Percentiles rank a stretch among this genome's conserved stretches.
Evolutionary conservation across 2,113 vertebrate species (phyloP).

Genomic region (Phodopus roborovskii): DNA sequence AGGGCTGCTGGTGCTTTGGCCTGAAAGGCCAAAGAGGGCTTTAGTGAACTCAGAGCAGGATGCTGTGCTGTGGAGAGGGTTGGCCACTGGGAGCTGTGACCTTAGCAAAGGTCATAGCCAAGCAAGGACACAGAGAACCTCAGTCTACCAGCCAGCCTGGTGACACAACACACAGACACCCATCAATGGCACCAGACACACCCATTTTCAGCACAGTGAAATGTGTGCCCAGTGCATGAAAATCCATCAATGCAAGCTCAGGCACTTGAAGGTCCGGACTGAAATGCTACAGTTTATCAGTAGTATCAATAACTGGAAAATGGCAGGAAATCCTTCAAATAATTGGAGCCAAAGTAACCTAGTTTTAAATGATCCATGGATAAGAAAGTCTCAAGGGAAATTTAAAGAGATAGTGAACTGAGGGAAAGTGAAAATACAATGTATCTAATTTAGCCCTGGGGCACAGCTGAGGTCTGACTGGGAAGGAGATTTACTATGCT

Average conservation of each 20-base stretch:
- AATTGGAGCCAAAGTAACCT: background rate
- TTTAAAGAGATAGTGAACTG: background rate
- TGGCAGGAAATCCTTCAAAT: background rate
- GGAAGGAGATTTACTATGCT: background rate
- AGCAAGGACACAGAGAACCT: background rate
- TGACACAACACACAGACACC: background rate
- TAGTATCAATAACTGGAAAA: background rate
- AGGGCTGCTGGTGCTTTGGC: background rate
- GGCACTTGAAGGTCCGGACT: background rate
- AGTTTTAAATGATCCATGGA: background rate
- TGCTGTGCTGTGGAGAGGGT: background rate
- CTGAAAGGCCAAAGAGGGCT: background rate
- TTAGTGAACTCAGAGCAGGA: too few species aligned
- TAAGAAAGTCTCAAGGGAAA: conserved; percentile 3
- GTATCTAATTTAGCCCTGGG: background rate
- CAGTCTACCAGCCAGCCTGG: background rate
- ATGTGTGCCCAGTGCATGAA: accelerated
- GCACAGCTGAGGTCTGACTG: background rate
- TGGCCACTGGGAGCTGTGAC: background rate
- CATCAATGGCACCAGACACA: background rate
- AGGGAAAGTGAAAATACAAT: background rate
- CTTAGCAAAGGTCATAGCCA: background rate
- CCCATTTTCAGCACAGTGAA: too few species aligned
- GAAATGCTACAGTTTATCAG: too few species aligned
- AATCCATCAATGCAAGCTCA: background rate